These are phyloP conservation scores for Andrena chrysosceles DNA, from an alignment of 2,888 invertebrate species.

Conservation along the genomic window DNA sequence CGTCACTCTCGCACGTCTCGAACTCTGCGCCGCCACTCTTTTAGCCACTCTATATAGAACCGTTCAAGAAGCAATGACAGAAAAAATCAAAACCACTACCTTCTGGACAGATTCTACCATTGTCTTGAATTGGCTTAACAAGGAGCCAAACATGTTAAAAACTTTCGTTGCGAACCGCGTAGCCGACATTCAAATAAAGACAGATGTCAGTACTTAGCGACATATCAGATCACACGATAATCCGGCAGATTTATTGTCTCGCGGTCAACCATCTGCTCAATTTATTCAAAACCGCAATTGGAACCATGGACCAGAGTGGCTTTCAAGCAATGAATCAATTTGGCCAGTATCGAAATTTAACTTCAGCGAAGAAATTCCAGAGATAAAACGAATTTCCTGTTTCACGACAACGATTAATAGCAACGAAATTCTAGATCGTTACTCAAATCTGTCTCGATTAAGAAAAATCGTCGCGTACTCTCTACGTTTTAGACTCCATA, in stretches of 20 bases:
- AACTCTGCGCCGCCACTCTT: neutral
- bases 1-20: neutral
- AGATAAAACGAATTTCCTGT: neutral
- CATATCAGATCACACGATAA: neutral
- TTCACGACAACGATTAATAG: neutral
- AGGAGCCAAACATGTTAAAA: neutral
- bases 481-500: neutral
- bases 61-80: neutral
- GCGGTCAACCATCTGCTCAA: neutral
- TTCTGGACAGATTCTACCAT: constrained; percentile 17
- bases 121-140: neutral
- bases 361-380: neutral
- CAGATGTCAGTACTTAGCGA: neutral
- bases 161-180: constrained; percentile 17
- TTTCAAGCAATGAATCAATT: neutral
- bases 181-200: constrained; percentile 2
- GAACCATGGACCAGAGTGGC: neutral
- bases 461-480: neutral
- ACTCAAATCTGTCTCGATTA: neutral
- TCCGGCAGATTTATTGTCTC: neutral
- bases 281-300: accelerated
- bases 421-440: neutral
- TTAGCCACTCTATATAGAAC: neutral
- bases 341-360: neutral
- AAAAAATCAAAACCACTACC: neutral